Evolutionary conservation across 2,797 vertebrate species (phyloP), one percentile per base, ranked within the genome.

Genomic region (Margarornis squamiger): DNA sequence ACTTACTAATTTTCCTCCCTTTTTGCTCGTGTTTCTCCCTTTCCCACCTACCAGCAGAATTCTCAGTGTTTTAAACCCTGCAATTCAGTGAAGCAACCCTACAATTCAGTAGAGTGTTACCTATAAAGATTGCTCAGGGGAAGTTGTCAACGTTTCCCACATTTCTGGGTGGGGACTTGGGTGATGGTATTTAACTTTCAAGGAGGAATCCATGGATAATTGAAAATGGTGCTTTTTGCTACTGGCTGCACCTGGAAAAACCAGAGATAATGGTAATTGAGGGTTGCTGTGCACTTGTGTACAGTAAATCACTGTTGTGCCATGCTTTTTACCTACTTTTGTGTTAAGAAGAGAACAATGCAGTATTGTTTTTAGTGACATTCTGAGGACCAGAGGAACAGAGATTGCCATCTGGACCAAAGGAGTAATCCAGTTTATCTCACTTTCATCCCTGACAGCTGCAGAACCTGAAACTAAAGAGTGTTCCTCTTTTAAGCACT

Each of bases 401-500:
- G 82, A 65, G 38, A 32, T 62, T 61, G 41, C 65, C 78, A 52
- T 62, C 86, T 87, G 68, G 67, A 63, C n/a, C 15, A 54, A 62
- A 49, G 21, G 12, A 48, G 29, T 51, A 63, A 41, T 76, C 87
- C 81, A 75, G 9, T 9, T 68, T 83, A 9, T 24, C 59, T 76
- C 32, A 3, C 49, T 77, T 92, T 61, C 30, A 75, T 72, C 49
- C 16, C 27, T 77, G 62, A 51, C 76, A 81, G 41, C 51, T 88
- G 62, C 54, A 94, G n/a, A 86, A 84, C 76, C 45, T 59, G 32
- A 93, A 94, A 71, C 30, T 95, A 76, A 80, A 92, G 55, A 43
- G 82, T 68, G 20, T 91, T 97, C 92, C 74, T 92, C 84, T 94
- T 88, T 86, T 92, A 83, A 93, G 80, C 24, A 9, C 3, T 12